Percentiles rank a stretch among this genome's conserved stretches.
Evolutionary conservation across 2,113 vertebrate genomes (phyloP).

Genomic region (Austrofundulus limnaeus): DNA sequence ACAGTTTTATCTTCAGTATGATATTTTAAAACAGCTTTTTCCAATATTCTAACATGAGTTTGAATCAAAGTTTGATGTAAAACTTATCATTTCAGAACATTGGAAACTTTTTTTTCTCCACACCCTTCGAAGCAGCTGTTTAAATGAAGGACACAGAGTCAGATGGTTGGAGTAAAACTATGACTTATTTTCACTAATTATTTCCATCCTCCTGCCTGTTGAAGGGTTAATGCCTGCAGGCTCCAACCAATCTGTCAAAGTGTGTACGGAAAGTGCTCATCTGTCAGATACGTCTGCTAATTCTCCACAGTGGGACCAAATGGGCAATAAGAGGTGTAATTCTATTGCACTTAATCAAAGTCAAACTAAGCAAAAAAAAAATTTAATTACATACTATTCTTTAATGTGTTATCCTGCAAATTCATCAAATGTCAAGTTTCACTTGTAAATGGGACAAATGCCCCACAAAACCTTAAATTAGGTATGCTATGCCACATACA

Average conservation of each 20-base stretch:
- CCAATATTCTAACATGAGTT: not conserved
- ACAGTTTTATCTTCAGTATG: not conserved
- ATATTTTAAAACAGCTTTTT: not conserved
- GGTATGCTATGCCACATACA: slow-evolving; percentile 15
- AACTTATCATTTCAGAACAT: not conserved
- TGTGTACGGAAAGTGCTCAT: slow-evolving; percentile 40
- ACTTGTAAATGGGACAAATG: slow-evolving; percentile 5
- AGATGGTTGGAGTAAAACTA: not conserved
- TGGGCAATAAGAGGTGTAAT: slow-evolving; percentile 51
- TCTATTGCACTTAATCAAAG: slow-evolving; percentile 49
- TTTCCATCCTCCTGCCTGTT: not conserved
- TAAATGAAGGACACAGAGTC: not conserved
- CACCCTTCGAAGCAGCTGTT: not conserved
- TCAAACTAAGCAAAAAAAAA: slow-evolving; percentile 29
- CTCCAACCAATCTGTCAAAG: slow-evolving; percentile 38
- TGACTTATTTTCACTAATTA: not conserved
- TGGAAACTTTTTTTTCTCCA: not conserved
- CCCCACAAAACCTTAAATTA: slow-evolving; percentile 9
- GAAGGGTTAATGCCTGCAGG: slow-evolving; percentile 1
- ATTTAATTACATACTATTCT: slow-evolving; percentile 25
- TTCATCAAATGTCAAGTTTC: slow-evolving; percentile 34
- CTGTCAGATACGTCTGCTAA: slow-evolving; percentile 35
- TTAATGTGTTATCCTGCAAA: slow-evolving; percentile 24
- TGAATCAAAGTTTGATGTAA: not conserved
- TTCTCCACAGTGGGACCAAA: slow-evolving; percentile 41